Percentiles rank a stretch among this genome's conserved stretches.
Conservation (phyloP, 1,140 invertebrate genomes). For the Thaumatotibia leucotreta region DNA sequence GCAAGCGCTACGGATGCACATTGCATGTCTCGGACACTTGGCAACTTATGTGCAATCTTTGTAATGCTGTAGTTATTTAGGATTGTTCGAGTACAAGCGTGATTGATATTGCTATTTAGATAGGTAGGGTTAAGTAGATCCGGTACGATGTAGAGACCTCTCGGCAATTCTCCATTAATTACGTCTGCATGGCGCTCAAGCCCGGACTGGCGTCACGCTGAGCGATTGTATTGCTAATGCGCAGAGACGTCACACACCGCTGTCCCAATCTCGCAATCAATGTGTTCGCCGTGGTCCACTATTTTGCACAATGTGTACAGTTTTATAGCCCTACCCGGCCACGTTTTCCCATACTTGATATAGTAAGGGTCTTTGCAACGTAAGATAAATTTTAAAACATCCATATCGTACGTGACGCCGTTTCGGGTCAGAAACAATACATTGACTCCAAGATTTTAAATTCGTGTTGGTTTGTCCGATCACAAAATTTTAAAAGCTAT, state of each 20-base stretch:
- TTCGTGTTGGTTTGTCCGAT: no score
- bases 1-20: not conserved
- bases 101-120: constrained; percentile 1
- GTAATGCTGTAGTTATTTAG: not conserved
- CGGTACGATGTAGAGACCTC: constrained; percentile 36
- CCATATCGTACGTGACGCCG: not conserved
- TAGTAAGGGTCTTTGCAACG: not conserved
- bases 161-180: constrained; percentile 47
- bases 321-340: constrained; percentile 6
- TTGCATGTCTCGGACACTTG: not conserved
- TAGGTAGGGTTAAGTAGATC: constrained; percentile 18
- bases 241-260: constrained; percentile 23
- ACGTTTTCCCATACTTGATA: not conserved
- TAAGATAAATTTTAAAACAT: not conserved
- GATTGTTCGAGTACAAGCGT: not conserved
- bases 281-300: not conserved
- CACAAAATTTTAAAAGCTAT: no score
- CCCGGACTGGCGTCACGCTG: constrained; percentile 34
- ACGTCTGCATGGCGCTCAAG: constrained; percentile 28
- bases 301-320: not conserved
- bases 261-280: constrained; percentile 4
- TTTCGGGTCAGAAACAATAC: not conserved
- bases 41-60: not conserved
- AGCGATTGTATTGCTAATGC: constrained; percentile 57
- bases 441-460: not conserved